These are phyloP conservation scores for Copsychus sechellarum DNA, from an alignment of 2,113 vertebrate genomes.

Conservation along the genomic window DNA sequence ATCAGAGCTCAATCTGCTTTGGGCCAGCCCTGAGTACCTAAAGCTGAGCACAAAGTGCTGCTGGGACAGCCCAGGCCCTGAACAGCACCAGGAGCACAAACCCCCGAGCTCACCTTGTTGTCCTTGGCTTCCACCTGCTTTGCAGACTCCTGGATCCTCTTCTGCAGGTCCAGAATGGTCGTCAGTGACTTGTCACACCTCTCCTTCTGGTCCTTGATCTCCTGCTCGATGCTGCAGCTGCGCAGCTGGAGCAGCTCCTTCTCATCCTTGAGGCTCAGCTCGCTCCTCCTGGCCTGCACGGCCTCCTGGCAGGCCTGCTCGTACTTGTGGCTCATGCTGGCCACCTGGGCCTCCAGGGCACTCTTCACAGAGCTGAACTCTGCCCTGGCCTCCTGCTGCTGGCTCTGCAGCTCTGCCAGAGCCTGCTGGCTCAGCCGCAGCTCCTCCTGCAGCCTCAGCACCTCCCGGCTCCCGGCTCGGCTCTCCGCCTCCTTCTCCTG, in stretches of 20 bases:
- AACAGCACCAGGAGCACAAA: fast-evolving
- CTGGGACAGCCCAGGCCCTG: not conserved
- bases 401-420: conserved; percentile 73
- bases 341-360: conserved; percentile 79
- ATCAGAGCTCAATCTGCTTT: not conserved
- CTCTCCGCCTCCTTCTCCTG: conserved; percentile 81
- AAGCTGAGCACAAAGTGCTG: not conserved
- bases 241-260: conserved; percentile 80
- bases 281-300: conserved; percentile 69
- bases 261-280: conserved; percentile 74
- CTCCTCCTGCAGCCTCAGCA: conserved; percentile 77
- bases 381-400: conserved; percentile 72
- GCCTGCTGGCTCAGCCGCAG: conserved; percentile 76
- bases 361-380: conserved; percentile 78
- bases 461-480: conserved; percentile 68
- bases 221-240: conserved; percentile 83
- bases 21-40: not conserved
- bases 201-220: conserved; percentile 89
- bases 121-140: conserved; percentile 94
- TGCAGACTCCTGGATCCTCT: conserved; percentile 88
- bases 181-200: conserved; percentile 85
- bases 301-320: conserved; percentile 77
- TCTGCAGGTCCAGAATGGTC: conserved; percentile 88
- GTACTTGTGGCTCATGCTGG: conserved; percentile 71
- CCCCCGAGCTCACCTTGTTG: conserved; percentile 83